A percentile compares a stretch with the other conserved stretches of the same genome.
Conservation (phyloP, 2,797 vertebrate genomes). For the Salarias fasciatus region DNA sequence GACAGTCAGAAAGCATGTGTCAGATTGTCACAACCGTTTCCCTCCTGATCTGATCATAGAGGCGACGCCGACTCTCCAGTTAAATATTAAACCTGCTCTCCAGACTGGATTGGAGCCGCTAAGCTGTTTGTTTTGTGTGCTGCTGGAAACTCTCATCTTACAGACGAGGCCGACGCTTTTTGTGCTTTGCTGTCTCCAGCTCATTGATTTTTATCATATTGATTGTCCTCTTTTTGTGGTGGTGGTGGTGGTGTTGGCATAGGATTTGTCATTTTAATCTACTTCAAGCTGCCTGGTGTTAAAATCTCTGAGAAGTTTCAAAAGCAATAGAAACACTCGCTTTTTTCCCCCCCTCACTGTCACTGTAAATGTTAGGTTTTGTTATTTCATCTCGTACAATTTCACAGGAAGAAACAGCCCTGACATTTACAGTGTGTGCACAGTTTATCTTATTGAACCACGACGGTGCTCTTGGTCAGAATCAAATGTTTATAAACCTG, state of each 20-base stretch:
- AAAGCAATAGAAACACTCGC: slow-evolving; percentile 1
- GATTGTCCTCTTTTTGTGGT: not conserved
- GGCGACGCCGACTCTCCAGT: not conserved
- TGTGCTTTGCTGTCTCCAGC: not conserved
- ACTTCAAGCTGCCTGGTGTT: slow-evolving; percentile 2
- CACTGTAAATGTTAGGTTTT: too few relatives aligned
- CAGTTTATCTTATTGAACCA: too few relatives aligned
- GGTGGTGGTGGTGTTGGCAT: not conserved
- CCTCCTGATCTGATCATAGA: slow-evolving; percentile 8
- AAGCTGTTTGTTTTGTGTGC: slow-evolving; percentile 1
- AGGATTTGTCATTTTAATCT: slow-evolving; percentile 16
- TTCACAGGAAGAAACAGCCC: too few relatives aligned
- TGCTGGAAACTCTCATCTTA: slow-evolving; percentile 4
- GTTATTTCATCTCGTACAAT: too few relatives aligned
- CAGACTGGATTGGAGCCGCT: slow-evolving; percentile 5
- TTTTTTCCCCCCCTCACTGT: too few relatives aligned
- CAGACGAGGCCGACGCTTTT: slow-evolving; percentile 12
- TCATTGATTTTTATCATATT: slow-evolving; percentile 1
- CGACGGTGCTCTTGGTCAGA: too few relatives aligned
- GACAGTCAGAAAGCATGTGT: slow-evolving; percentile 1
- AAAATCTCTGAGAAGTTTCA: slow-evolving; percentile 3
- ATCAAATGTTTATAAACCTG: too few relatives aligned
- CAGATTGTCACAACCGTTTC: slow-evolving; percentile 11
- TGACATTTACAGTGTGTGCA: too few relatives aligned
- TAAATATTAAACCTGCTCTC: not conserved